Percentiles rank a stretch among this genome's conserved stretches.
Evolutionary conservation across 1,140 invertebrate species (phyloP).

Genomic region (Cephus cinctus): DNA sequence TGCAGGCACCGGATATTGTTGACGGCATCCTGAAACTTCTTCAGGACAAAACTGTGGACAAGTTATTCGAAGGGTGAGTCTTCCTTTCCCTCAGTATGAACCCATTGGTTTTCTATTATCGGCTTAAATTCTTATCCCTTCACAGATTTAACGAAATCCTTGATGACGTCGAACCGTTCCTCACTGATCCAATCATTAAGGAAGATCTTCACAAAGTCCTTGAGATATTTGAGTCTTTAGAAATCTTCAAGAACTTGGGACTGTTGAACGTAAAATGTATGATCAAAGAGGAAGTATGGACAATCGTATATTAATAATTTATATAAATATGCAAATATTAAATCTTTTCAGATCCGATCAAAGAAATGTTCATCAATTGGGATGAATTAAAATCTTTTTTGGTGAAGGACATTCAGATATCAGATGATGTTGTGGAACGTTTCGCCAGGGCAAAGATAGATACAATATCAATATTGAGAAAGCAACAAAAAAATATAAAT

Average conservation of each 20-base stretch:
- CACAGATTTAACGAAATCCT: slow-evolving; percentile 39
- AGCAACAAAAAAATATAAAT: slow-evolving; percentile 34
- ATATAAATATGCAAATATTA: not conserved
- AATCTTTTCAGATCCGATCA: slow-evolving; percentile 36
- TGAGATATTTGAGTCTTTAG: slow-evolving; percentile 41
- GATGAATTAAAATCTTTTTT: slow-evolving; percentile 38
- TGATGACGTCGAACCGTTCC: slow-evolving; percentile 39
- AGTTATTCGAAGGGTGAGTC: slow-evolving; percentile 52
- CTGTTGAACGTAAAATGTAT: slow-evolving; percentile 42
- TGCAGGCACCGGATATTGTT: slow-evolving; percentile 39
- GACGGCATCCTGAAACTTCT: slow-evolving; percentile 43
- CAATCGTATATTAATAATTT: no score
- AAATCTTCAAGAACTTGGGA: slow-evolving; percentile 48
- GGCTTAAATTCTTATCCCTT: slow-evolving; percentile 10
- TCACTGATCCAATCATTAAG: slow-evolving; percentile 32
- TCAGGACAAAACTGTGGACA: slow-evolving; percentile 51
- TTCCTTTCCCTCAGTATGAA: not conserved
- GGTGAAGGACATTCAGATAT: slow-evolving; percentile 34
- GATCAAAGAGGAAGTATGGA: no score
- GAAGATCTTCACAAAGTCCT: slow-evolving; percentile 50
- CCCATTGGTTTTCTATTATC: slow-evolving; percentile 9
- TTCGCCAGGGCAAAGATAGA: slow-evolving; percentile 44
- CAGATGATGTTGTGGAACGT: slow-evolving; percentile 27
- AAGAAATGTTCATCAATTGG: slow-evolving; percentile 50
- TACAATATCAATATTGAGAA: slow-evolving; percentile 46